Conservation (phyloP, 2,113 vertebrate species). For the Urocitellus parryii region DNA sequence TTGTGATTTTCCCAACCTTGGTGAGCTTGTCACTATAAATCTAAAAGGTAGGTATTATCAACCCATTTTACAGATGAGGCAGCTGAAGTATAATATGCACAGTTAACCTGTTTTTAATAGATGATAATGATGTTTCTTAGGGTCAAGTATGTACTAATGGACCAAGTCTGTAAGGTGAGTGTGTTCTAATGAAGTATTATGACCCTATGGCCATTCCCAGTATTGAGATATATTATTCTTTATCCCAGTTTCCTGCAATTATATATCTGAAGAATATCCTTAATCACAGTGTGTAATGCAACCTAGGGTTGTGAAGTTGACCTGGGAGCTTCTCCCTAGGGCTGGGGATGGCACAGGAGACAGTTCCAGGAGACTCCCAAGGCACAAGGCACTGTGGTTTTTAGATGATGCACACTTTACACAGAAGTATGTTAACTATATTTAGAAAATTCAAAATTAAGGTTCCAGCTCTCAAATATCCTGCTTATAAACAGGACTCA, state of each 20-base stretch:
- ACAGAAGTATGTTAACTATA: background rate
- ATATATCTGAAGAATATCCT: background rate
- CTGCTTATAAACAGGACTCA: background rate
- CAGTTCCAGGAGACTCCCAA: background rate
- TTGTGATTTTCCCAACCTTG: background rate
- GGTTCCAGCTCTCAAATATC: background rate
- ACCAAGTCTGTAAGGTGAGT: background rate
- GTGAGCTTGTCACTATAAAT: background rate
- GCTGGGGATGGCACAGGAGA: background rate
- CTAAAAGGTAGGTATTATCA: background rate
- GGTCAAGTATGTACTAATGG: background rate
- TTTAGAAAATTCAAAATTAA: background rate
- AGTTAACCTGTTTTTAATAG: background rate
- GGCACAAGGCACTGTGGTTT: background rate
- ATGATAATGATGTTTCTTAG: background rate
- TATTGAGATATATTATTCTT: background rate
- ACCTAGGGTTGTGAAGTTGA: too few relatives aligned
- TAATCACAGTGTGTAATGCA: background rate
- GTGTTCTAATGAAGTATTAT: background rate
- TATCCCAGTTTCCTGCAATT: background rate
- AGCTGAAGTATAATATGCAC: background rate
- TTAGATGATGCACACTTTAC: background rate
- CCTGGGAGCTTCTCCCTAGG: background rate
- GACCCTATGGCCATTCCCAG: background rate
- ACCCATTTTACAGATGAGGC: background rate